Evolutionary conservation across 2,797 vertebrate genomes (phyloP), one percentile per base, ranked within the genome.

Genomic region (Setipinna tenuifilis): DNA sequence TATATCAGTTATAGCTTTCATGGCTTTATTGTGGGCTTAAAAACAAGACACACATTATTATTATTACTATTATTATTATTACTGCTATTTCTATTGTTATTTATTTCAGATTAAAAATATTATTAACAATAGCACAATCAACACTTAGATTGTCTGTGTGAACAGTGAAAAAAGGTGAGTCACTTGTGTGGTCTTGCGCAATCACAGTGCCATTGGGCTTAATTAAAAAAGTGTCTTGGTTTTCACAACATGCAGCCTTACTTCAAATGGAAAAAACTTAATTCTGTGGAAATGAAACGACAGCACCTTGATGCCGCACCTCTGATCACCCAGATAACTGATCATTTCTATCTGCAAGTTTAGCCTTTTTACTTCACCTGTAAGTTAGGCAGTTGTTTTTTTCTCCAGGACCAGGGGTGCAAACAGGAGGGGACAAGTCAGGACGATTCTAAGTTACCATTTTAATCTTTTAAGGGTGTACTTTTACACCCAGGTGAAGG

Each of bases 51-150:
- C 75, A 65, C 78, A 82, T 85, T 87, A 61, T 92, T 78, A 87
- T 88, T 88, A 89, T 65, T 87, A 82, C 71, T 85, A 78, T 90
- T 82, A 86, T 93, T 93, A 78, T 78, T 78, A 78, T 78, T 78
- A 78, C 71, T 78, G 71, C 71, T 78, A 78, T 78, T 78, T 78
- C 71, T 78, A 78, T 78, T 78, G 71, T 78, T 78, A 78, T 78
- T 78, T 78, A 78, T 78, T 78, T 91, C 68, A 88, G 82, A 84
- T 71, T 82, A 83, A 92, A 92, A 78, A 75, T 83, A 90, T 91
- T 89, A 91, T 91, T 89, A 91, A 92, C 87, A 93, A 94, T 93
- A 95, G 95, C 95, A 96, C 95, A 96, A 95, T 93, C 91, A 88
- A 88, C 90, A 87, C 83, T 88, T 91, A 88, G 83, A 90, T 89